Evolutionary conservation across 2,113 vertebrate species (phyloP).

Genomic region (Triplophysa tibetana): DNA sequence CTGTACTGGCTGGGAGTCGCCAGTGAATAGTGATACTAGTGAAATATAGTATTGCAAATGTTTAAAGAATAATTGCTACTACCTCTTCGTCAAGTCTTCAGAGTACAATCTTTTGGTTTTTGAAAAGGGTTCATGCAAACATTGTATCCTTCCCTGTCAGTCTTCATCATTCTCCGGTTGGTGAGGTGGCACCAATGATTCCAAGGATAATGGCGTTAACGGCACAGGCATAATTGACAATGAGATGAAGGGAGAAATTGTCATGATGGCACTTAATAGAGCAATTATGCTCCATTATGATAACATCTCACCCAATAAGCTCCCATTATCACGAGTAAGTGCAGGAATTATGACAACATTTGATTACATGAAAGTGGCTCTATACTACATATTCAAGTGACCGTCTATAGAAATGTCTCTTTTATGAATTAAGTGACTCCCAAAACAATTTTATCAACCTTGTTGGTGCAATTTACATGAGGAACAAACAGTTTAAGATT

Average conservation of each 20-base stretch:
- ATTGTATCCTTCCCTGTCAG: neutral
- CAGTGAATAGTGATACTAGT: too few relatives aligned
- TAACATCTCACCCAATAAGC: conserved; percentile 35
- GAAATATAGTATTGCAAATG: too few relatives aligned
- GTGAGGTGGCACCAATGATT: conserved; percentile 11
- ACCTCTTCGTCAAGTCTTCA: neutral
- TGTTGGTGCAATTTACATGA: conserved; percentile 9
- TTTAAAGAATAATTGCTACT: too few relatives aligned
- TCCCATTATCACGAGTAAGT: conserved; percentile 47
- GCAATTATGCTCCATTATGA: conserved; percentile 52
- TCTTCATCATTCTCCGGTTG: conserved; percentile 7
- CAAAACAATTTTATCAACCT: neutral
- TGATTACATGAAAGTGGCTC: conserved; percentile 31
- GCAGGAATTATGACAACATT: conserved; percentile 12
- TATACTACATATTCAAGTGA: conserved; percentile 38
- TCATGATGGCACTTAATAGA: conserved; percentile 53
- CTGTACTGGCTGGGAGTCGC: too few relatives aligned
- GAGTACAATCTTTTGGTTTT: neutral
- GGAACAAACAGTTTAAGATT: conserved; percentile 14
- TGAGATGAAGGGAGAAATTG: conserved; percentile 43
- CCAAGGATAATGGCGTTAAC: conserved; percentile 29
- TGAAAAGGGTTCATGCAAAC: conserved; percentile 14
- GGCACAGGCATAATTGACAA: conserved; percentile 48
- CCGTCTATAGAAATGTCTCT: conserved; percentile 29
- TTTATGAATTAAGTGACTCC: conserved; percentile 42